Base-by-base conservation (phyloP, 2,888 invertebrate species). In the Anaspis maculata region DNA sequence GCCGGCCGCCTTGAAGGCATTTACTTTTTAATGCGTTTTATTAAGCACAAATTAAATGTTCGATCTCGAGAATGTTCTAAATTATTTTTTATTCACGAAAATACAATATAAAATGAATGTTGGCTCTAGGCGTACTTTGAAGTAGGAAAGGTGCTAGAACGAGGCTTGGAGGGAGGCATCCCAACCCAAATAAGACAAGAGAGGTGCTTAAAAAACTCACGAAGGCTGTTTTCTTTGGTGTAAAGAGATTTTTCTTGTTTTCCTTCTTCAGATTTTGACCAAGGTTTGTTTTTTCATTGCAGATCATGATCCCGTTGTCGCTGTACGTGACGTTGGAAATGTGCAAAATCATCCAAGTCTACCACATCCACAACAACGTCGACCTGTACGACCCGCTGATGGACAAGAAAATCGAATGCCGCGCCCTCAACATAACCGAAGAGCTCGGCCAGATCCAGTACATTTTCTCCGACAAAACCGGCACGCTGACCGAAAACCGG, bases 381-480 rank as follows among this genome's bases (percentile, higher is more conserved):
- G 83, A 88, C 48, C 74, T 97, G 59, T 91, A 85, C 64, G 90
- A 96, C 63, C 73, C 79, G 12, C 74, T 79, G 36, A 83, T 83
- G 19, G 84, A 91, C 61, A 87, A 83, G 51, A 72, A 79, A 46
- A 77, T 86, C 33, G 84, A 92, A 66, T 97, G 95, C 62, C 79
- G 94, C 23, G 94, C 95, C 24, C 74, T 94, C 57, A 96, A 97
- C 63, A 95, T 97, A 44, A 92, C 95, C 0, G 96, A 97, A 65
- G 96, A 97, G 67, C 73, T 97, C 49, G 97, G 97, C 1, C 96
- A 97, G 70, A 74, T 88, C 28, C 84, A 90, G 56, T 95, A 96
- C 57, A 76, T 97, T 44, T 96, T 97, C 68, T 91, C 90, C 6
- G 97, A 97, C 64, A 97, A 97, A 69, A 97, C 97, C 1, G 97